Evolutionary conservation across 2,888 invertebrate species (phyloP).

Genomic region (Habroteleia sp.): DNA sequence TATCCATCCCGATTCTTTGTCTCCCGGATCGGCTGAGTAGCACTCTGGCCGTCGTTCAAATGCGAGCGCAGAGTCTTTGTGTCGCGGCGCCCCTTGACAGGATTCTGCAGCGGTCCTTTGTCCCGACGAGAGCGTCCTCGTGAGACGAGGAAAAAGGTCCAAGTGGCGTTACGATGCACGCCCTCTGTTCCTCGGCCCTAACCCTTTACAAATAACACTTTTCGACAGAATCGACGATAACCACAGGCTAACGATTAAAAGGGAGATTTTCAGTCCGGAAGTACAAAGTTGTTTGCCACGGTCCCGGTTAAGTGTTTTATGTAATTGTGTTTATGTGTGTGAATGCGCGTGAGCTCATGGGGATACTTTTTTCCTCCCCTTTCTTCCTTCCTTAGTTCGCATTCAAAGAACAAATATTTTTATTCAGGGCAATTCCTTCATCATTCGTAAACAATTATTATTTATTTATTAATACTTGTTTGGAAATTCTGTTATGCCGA

Average conservation of each 20-base stretch:
- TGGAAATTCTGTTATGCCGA: too few species aligned
- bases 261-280: slow-evolving; percentile 27
- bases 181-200: too few species aligned
- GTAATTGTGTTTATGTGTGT: slow-evolving; percentile 7
- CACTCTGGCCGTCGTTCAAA: slow-evolving; percentile 47
- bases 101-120: slow-evolving; percentile 47
- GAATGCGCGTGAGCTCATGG: not conserved
- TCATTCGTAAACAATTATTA: not conserved
- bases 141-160: slow-evolving; percentile 39
- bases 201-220: slow-evolving; percentile 51
- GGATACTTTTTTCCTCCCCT: not conserved
- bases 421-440: not conserved
- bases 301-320: slow-evolving; percentile 26
- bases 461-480: too few species aligned
- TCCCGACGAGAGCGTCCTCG: slow-evolving; percentile 42
- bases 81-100: slow-evolving; percentile 47
- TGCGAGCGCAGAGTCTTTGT: slow-evolving; percentile 46
- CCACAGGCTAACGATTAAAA: slow-evolving; percentile 43
- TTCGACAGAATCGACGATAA: slow-evolving; percentile 52
- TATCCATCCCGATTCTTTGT: slow-evolving; percentile 50
- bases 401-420: slow-evolving; percentile 1
- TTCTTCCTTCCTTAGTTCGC: not conserved
- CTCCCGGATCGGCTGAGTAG: slow-evolving; percentile 42
- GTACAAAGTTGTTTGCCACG: slow-evolving; percentile 29
- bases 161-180: slow-evolving; percentile 41